Base-by-base conservation (phyloP, 2,113 vertebrate species). In the Nycticebus coucang region DNA sequence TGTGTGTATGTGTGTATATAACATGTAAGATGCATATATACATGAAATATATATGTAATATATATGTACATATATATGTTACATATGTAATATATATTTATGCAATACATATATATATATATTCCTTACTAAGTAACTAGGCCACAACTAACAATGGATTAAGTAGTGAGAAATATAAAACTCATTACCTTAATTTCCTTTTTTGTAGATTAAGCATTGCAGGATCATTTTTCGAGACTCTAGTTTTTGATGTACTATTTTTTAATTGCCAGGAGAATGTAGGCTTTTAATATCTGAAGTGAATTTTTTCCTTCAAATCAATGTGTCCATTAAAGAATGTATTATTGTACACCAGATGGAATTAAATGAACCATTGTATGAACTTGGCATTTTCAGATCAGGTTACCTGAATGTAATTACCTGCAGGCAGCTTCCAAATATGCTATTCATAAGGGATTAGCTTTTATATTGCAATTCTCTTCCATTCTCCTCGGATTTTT, bases 361-460 rank as follows among this genome's bases (percentile, higher is more conserved):
- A 92, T 94, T 37, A 88, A 94, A 92, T 91, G 96, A 96, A 94
- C 95, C 96, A 81, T 74, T 95, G 6, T 78, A 37, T 72, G 96
- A 33, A 28, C 66, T 78, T 97, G 87, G 71, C 87, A 93, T 97
- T 97, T 96, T 97, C 74, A 88, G 89, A 98, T 93, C 22, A 0
- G 86, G 92, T 97, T 21, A 62, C 94, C 26, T 84, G 22, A 96
- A 37, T 92, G 37, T 95, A 95, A 96, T 98, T 97, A 26, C 94
- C 90, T 95, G 64, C 66, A 80, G 81, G 96, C 74, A 74, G 37
- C 4, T 96, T 77, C 85, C 79, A 97, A 98, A 97, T 93, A 28
- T 92, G 26, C 12, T 92, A 21, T 90, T 93, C 84, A 62, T 55
- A 57, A 94, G 60, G 45, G 37, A 96, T 64, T 95, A 33, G 85